Conservation (phyloP, 2,797 vertebrate genomes). For the Diplodus sargus region DNA sequence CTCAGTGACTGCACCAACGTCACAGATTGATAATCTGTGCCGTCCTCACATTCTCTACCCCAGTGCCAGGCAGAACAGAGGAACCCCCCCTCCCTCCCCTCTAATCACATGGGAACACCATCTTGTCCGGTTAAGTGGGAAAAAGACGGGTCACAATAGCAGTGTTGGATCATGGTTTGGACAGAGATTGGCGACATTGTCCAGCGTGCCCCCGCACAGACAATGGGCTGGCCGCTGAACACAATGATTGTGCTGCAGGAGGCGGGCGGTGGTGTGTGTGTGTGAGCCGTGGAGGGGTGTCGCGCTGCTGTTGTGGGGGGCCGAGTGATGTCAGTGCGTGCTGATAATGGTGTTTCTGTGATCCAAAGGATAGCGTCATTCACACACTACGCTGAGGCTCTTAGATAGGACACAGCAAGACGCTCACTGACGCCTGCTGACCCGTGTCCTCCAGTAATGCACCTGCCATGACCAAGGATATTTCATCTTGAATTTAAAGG, state of each 20-base stretch:
- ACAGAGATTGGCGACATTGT: slow-evolving; percentile 70
- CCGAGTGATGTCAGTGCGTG: slow-evolving; percentile 81
- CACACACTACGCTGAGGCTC: slow-evolving; percentile 60
- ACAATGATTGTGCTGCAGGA: slow-evolving; percentile 67
- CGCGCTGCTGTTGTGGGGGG: slow-evolving; percentile 41
- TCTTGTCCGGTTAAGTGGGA: slow-evolving; percentile 50
- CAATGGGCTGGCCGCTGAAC: slow-evolving; percentile 63
- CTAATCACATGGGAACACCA: slow-evolving; percentile 51
- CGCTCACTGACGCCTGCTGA: slow-evolving; percentile 13
- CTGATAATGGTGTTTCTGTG: slow-evolving; percentile 84
- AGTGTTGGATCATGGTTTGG: slow-evolving; percentile 67
- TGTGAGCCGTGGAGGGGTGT: slow-evolving; percentile 32
- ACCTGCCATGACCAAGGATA: not conserved
- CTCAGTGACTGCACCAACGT: slow-evolving; percentile 37
- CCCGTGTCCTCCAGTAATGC: not conserved
- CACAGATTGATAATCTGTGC: slow-evolving; percentile 34
- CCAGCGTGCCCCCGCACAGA: slow-evolving; percentile 39
- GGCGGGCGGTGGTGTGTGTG: slow-evolving; percentile 40
- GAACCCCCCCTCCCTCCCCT: slow-evolving; percentile 1
- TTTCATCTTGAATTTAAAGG: not conserved
- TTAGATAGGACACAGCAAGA: slow-evolving; percentile 50
- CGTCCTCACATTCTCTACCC: slow-evolving; percentile 21
- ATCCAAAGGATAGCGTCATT: slow-evolving; percentile 78
- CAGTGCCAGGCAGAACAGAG: slow-evolving; percentile 66
- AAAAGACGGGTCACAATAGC: slow-evolving; percentile 60